Conservation (phyloP, 2,888 invertebrate genomes). For the Atrina japonica region DNA sequence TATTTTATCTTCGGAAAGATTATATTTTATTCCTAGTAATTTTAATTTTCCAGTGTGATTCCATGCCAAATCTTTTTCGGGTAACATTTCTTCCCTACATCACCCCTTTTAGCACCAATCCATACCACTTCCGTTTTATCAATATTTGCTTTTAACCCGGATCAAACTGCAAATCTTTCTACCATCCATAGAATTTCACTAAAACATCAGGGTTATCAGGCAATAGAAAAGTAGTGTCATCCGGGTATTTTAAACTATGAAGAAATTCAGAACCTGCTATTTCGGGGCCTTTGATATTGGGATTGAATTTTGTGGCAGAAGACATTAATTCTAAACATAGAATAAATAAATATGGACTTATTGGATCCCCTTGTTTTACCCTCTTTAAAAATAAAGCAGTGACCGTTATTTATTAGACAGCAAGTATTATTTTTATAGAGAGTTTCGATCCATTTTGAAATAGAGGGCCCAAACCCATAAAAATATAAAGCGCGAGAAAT, state of each 20-base stretch:
- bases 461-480: constrained; percentile 1
- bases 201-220: not conserved
- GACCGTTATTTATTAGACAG: constrained; percentile 23
- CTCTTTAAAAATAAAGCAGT: not conserved
- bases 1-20: no score
- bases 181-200: constrained; percentile 1
- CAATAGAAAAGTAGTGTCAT: no score
- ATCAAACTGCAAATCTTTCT: constrained; percentile 2
- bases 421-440: constrained; percentile 7
- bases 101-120: constrained; percentile 12
- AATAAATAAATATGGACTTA: constrained; percentile 24
- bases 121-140: constrained; percentile 15
- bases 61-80: no score
- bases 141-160: constrained; percentile 21
- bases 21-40: no score
- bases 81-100: constrained; percentile 2
- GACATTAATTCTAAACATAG: constrained; percentile 12
- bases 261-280: no score
- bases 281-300: constrained; percentile 1
- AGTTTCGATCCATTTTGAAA: not conserved
- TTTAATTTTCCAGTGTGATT: no score
- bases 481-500: not conserved
- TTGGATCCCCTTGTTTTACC: constrained; percentile 5
- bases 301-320: not conserved
- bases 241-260: not conserved